Conservation (phyloP, 2,113 vertebrate species). For the Octodon degus region DNA sequence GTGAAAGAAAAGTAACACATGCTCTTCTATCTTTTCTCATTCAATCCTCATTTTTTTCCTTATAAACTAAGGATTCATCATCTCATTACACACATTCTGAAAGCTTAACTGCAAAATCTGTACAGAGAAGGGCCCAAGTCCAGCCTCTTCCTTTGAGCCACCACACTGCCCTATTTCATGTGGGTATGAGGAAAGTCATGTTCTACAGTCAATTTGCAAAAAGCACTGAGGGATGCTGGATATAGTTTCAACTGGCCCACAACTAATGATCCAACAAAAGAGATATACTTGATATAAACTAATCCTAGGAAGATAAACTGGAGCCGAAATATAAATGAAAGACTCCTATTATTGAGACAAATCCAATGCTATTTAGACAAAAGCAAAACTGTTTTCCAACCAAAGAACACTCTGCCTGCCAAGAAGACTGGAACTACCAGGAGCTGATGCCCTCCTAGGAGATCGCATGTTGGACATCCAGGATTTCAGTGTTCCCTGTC, state of each 20-base stretch:
- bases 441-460: background rate
- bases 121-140: background rate
- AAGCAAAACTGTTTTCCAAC: background rate
- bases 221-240: background rate
- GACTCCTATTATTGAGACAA: background rate
- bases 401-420: background rate
- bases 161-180: background rate
- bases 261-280: background rate
- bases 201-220: background rate
- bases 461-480: background rate
- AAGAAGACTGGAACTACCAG: background rate
- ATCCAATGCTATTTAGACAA: background rate
- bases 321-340: background rate
- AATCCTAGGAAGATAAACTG: background rate
- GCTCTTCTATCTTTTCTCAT: background rate
- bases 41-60: background rate
- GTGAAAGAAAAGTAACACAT: background rate
- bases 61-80: background rate
- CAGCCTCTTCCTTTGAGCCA: background rate
- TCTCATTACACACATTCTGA: background rate
- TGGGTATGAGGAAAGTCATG: background rate
- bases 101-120: background rate
- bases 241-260: background rate
- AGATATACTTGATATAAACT: background rate
- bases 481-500: background rate